Evolutionary conservation across 2,888 invertebrate genomes (phyloP).

Genomic region (Calameuta idolon): DNA sequence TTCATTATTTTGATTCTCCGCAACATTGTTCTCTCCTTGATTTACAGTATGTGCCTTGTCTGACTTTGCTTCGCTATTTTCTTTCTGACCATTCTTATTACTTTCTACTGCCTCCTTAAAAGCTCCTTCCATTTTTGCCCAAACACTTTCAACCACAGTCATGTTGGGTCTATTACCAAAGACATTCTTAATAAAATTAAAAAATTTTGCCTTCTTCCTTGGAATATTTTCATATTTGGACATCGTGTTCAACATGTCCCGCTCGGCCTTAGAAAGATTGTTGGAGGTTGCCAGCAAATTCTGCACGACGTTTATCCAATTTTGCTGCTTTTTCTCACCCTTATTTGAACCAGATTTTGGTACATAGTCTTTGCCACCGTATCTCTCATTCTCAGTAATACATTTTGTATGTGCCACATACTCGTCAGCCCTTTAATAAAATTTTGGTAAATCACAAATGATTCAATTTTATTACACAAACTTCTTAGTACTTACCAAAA

Average conservation of each 20-base stretch:
- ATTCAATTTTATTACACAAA: background rate
- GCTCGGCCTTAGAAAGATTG: conserved; percentile 71
- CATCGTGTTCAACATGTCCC: conserved; percentile 76
- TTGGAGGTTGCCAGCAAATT: conserved; percentile 73
- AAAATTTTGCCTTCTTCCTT: conserved; percentile 85
- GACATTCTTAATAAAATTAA: conserved; percentile 78
- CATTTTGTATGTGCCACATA: conserved; percentile 73
- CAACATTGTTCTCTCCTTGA: conserved; percentile 35
- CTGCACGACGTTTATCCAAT: conserved; percentile 82
- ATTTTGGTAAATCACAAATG: background rate
- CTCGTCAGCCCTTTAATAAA: conserved; percentile 73
- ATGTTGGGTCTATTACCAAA: conserved; percentile 72
- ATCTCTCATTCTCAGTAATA: conserved; percentile 84
- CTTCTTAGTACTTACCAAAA: conserved; percentile 73
- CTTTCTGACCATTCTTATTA: conserved; percentile 22
- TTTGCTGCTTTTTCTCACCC: conserved; percentile 87
- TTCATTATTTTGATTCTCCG: conserved; percentile 57
- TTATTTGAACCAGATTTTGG: conserved; percentile 80
- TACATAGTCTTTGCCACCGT: conserved; percentile 84
- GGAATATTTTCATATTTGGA: conserved; percentile 85
- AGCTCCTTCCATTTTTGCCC: conserved; percentile 70
- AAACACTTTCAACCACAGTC: conserved; percentile 75
- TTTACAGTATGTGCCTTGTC: conserved; percentile 12
- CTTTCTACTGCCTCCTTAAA: conserved; percentile 40
- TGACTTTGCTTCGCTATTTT: conserved; percentile 3